Evolutionary conservation across 2,797 vertebrate species (phyloP), one percentile per base, ranked within the genome.

Genomic region (Crax fasciolata): DNA sequence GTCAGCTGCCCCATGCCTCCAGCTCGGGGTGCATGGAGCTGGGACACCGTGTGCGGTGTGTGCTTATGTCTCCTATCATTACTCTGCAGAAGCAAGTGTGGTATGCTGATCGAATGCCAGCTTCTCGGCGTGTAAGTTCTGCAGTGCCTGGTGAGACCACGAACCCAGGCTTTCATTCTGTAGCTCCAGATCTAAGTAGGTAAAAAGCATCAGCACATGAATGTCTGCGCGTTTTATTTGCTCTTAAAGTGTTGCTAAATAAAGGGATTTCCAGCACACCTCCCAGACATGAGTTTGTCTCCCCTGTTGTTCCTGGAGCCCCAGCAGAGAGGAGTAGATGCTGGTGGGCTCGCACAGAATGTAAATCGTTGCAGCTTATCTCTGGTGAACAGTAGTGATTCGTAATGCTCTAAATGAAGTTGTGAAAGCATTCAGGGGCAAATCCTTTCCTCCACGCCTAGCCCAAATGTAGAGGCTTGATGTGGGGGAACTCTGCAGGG

Each of bases 401-500:
- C 3, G 4, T 32, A 73, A 86, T 84, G 90, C 82, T 93, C 67
- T 24, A 58, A 80, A 90, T 75, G 78, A 89, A 93, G 85, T 55
- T 83, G 81, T 90, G 86, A 77, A 89, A 73, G 79, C 81, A 27
- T 90, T 89, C 81, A 52, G 52, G 93, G 92, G 43, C 57, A 93
- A 95, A 95, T 94, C 81, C 81, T 87, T 67, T 95, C 93, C 83
- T 96, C 79, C 91, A 71, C 10, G 6, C 61, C n/a, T 81, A 43
- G 68, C 84, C 73, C n/a, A 13, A 82, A 54, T 4, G 6, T 1
- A 54, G 83, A 43, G 91, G 28, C 48, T 85, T 66, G 73, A 82
- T 0, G 1, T 49, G 17, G 35, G 58, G 66, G 35, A 78, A 5
- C 76, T 80, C 85, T 24, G 81, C 66, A 58, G 87, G 84, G 76